A percentile compares a stretch with the other conserved stretches of the same genome.
phyloP scores from a whole-genome alignment of 2,797 vertebrate species.

The Coranthus polyacanthus region DNA sequence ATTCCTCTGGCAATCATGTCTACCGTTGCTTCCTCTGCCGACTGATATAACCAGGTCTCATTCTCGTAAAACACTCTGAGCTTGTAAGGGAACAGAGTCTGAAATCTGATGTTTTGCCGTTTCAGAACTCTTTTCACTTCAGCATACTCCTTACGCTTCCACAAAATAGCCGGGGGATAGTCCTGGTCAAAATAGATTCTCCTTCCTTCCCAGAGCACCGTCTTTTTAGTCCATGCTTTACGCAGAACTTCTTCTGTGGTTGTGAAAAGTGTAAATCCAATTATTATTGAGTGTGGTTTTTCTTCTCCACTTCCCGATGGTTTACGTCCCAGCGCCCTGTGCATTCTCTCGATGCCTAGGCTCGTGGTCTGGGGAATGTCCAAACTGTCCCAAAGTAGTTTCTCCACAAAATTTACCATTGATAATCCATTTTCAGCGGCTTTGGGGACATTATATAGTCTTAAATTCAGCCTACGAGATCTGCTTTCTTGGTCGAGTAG shows the following conservation, averaged over 20 bases:
- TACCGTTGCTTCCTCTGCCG: constrained; percentile 14
- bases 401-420: constrained; percentile 17
- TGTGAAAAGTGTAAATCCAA: constrained; percentile 28
- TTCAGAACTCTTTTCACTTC: constrained; percentile 28
- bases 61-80: constrained; percentile 22
- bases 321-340: constrained; percentile 1
- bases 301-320: constrained; percentile 1
- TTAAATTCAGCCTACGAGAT: background rate
- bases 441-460: background rate
- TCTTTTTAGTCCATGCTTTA: constrained; percentile 22
- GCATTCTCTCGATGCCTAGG: constrained; percentile 23
- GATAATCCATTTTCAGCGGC: background rate
- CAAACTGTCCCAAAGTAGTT: constrained; percentile 17
- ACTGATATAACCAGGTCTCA: background rate
- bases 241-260: constrained; percentile 28
- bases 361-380: constrained; percentile 14
- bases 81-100: constrained; percentile 18
- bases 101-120: constrained; percentile 17
- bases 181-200: constrained; percentile 29
- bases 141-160: constrained; percentile 20
- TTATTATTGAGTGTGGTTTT: constrained; percentile 24
- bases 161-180: constrained; percentile 13
- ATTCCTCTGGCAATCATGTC: constrained; percentile 32
- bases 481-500: too few species aligned
- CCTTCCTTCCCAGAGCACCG: constrained; percentile 7